Evolutionary conservation across 2,888 invertebrate species (phyloP), one percentile per base, ranked within the genome.

Genomic region (Meteorus colon): DNA sequence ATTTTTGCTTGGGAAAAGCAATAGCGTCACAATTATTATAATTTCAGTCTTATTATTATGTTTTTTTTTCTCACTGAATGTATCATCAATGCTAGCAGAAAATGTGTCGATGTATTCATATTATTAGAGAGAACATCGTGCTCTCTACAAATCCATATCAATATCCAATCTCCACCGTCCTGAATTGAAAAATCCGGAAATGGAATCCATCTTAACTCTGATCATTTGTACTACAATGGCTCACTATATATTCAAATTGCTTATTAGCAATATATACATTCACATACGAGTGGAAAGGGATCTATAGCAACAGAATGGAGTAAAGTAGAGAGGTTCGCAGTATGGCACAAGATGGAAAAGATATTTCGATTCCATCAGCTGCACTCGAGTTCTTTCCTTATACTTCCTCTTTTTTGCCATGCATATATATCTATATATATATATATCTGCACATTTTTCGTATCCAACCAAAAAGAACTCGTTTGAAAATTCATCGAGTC

Each of bases 401-500:
- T 55, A 19, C 37, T 66, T 73, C 55, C 73, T 77, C 60, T 77
- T 66, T 55, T 41, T 65, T 59, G 34, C 34, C 59, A 48, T 31
- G 51, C n/a, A 51, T n/a, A 51, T 51, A 51, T 55, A 55, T 19
- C 4, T 55, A 55, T 48, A n/a, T 48, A 48, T 48, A n/a, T 48
- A 48, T 48, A 16, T 48, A 8, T 5, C 24, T 4, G 19, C 24
- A 19, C 68, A 63, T 76, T 75, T 72, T 75, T 31, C 63, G 27
- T 55, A 24, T 31, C 41, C 29, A 51, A 65, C 37, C 75, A 69
- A 75, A 65, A 77, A 69, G 74, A 75, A 79, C 75, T 66, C 79
- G 81, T 81, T 83, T 80, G 82, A 82, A 82, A 84, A 85, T 83
- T 86, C 82, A 83, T 85, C 82, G 81, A 79, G 77, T 81, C 71